Base-by-base conservation (phyloP, 2,797 vertebrate genomes). In the Merluccius polli region DNA sequence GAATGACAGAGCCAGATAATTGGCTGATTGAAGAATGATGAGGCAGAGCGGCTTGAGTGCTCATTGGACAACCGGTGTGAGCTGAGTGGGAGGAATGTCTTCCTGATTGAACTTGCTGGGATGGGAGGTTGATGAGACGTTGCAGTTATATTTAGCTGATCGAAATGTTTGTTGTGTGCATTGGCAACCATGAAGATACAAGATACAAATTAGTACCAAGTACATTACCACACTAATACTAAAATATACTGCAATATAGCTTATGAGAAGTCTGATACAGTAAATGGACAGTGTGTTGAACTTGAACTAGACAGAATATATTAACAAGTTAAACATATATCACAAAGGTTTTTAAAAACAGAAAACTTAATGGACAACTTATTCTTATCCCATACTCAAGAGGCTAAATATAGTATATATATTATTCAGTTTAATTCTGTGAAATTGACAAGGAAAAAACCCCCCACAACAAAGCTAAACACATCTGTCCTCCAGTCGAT, bases 61-160 rank as follows among this genome's bases (percentile, higher is more conserved):
- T n/a, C n/a, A n/a, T n/a, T n/a, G n/a, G n/a, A n/a, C n/a, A n/a
- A n/a, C n/a, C n/a, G n/a, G n/a, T n/a, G n/a, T n/a, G n/a, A n/a
- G n/a, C n/a, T n/a, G n/a, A n/a, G n/a, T n/a, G n/a, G n/a, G n/a
- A n/a, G n/a, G n/a, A n/a, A n/a, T n/a, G n/a, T n/a, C n/a, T n/a
- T n/a, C n/a, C n/a, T n/a, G n/a, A n/a, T n/a, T n/a, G n/a, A n/a
- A n/a, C n/a, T n/a, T n/a, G n/a, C n/a, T n/a, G n/a, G n/a, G n/a
- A n/a, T n/a, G n/a, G n/a, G 77, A 16, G 3, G 73, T 79, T 77
- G 79, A 38, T 36, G 63, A 81, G 74, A 84, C 72, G 41, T 77
- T 73, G 68, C 48, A 79, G 72, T 75, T 33, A 73, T 36, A 65
- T 44, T 35, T 41, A 15, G 38, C 38, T 41, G 27, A 44, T 41